These are phyloP conservation scores for Brachionus angularis DNA, from an alignment of 1,140 invertebrate genomes.

Conservation along the genomic window DNA sequence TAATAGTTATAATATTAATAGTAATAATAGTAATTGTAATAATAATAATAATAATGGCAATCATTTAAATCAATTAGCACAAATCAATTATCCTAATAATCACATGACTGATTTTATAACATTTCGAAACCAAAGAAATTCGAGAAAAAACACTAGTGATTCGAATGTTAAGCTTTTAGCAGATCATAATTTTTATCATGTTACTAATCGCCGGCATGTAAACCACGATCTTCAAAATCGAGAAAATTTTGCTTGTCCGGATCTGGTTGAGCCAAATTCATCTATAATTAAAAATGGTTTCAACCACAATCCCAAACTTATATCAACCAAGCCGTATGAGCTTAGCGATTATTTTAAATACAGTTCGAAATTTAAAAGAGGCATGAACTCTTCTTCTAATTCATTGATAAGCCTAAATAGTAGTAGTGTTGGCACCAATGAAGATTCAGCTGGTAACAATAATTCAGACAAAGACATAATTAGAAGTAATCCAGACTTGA, in stretches of 20 bases:
- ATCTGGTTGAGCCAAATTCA: slow-evolving; percentile 25
- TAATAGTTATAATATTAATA: too few relatives aligned
- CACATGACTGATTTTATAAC: slow-evolving; percentile 12
- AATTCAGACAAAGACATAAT: slow-evolving; percentile 36
- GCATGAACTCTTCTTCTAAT: slow-evolving; percentile 39
- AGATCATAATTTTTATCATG: slow-evolving; percentile 43
- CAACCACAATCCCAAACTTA: background rate
- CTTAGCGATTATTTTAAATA: slow-evolving; percentile 21
- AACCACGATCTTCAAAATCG: slow-evolving; percentile 18
- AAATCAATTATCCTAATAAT: too few relatives aligned
- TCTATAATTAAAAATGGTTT: slow-evolving; percentile 16
- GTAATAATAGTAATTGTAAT: too few relatives aligned
- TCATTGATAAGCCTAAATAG: slow-evolving; percentile 36
- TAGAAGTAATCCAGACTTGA: slow-evolving; percentile 36
- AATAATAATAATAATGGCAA: too few relatives aligned
- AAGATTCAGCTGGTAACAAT: background rate
- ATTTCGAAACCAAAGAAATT: slow-evolving; percentile 31
- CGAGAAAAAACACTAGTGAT: slow-evolving; percentile 40
- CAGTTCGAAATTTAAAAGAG: slow-evolving; percentile 11
- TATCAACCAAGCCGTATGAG: background rate
- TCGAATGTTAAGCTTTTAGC: slow-evolving; percentile 31
- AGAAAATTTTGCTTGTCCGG: background rate
- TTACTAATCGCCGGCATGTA: slow-evolving; percentile 14
- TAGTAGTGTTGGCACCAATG: slow-evolving; percentile 37
- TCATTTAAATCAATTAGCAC: slow-evolving; percentile 24